phyloP scores from a whole-genome alignment of 2,113 vertebrate species.

The Centropus bengalensis region DNA sequence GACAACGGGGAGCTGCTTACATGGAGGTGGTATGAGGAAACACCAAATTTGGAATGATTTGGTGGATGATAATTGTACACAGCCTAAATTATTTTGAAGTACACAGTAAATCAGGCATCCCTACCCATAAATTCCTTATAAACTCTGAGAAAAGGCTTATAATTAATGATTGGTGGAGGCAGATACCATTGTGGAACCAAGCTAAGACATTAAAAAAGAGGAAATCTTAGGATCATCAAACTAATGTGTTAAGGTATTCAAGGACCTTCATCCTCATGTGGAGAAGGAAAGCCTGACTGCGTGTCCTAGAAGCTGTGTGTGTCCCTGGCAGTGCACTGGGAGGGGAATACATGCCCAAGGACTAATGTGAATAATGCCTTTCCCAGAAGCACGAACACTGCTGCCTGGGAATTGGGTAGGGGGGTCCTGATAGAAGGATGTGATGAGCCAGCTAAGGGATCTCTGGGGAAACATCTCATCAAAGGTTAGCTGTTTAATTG shows the following conservation, averaged over 20 bases:
- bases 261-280: background rate
- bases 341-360: background rate
- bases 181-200: background rate
- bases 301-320: background rate
- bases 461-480: background rate
- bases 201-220: background rate
- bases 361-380: background rate
- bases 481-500: background rate
- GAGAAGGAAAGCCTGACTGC: background rate
- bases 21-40: background rate
- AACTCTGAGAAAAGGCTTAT: background rate
- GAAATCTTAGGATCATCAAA: background rate
- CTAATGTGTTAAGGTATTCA: accelerated
- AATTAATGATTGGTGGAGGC: accelerated
- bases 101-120: background rate
- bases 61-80: background rate
- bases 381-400: background rate
- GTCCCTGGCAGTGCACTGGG: background rate
- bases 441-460: background rate
- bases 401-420: accelerated
- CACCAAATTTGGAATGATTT: background rate
- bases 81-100: background rate
- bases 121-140: background rate
- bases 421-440: background rate
- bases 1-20: background rate